Evolutionary conservation across 2,797 vertebrate genomes (phyloP), one percentile per base, ranked within the genome.

Genomic region (Hippoglossus hippoglossus): DNA sequence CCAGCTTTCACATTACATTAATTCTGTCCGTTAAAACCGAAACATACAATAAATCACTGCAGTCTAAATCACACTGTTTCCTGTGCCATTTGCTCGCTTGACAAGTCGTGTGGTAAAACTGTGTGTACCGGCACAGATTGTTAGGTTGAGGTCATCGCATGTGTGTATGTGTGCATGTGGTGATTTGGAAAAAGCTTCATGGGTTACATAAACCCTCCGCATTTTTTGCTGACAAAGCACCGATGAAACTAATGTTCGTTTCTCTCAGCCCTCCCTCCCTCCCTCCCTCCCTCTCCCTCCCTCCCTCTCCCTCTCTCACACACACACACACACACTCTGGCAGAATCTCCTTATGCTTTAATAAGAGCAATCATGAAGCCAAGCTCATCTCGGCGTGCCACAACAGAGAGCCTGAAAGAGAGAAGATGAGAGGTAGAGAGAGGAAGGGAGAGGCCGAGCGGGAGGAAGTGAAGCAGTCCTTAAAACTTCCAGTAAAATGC

Each of bases 311-410:
- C 21, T 16, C 16, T 3, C 46, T 12, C 24, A 31, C 41, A 61
- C 22, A 18, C 26, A 6, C 26, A 59, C 46, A 53, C 28, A 24
- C 39, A 67, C 24, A 51, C 5, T 68, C 79, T 68, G 72, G 44
- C 44, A 46, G 16, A 16, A 16, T 46, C 15, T 19, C 44, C 15
- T 46, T 46, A 68, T 80, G 76, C 73, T 87, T 83, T 84, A 81
- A 85, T 80, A 89, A 78, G 81, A 87, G 83, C 80, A 84, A 79
- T 87, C 86, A 73, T 24, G 69, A 86, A 71, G 83, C 78, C 81
- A 57, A 64, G 73, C 75, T 82, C 65, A 53, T 83, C 83, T 67
- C 77, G 74, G 76, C 41, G 6, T 75, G 82, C 50, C 67, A 74
- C 64, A 71, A 57, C 77, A 75, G 66, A 79, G 75, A 39, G 73